A percentile compares a stretch with the other conserved stretches of the same genome.
Evolutionary conservation across 2,888 invertebrate species (phyloP).

Genomic region (Stenichneumon culpator): DNA sequence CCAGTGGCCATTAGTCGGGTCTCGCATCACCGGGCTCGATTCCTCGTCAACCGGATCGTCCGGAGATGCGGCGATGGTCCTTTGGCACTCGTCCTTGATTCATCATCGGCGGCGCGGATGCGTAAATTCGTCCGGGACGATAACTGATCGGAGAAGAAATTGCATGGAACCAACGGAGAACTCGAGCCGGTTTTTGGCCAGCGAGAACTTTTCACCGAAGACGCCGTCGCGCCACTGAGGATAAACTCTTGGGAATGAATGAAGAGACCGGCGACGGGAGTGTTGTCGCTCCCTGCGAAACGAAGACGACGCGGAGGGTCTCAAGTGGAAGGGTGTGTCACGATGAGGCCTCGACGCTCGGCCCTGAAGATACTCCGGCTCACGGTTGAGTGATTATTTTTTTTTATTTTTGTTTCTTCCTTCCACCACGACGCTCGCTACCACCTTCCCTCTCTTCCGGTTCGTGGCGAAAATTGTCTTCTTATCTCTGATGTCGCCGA

Average conservation of each 20-base stretch:
- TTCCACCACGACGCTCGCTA: background rate
- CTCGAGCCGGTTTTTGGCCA: background rate
- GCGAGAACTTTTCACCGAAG: constrained; percentile 58
- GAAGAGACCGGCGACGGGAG: constrained; percentile 37
- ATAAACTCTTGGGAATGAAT: constrained; percentile 62
- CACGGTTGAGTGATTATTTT: constrained; percentile 63
- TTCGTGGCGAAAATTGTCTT: constrained; percentile 7
- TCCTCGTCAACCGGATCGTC: constrained; percentile 62
- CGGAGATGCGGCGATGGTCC: constrained; percentile 27
- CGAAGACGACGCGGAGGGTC: constrained; percentile 59
- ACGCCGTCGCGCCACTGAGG: constrained; percentile 56
- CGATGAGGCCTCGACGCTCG: constrained; percentile 56
- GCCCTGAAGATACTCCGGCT: constrained; percentile 54
- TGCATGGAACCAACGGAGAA: background rate
- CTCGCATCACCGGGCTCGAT: constrained; percentile 71
- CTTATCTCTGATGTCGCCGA: background rate
- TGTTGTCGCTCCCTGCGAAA: constrained; percentile 53
- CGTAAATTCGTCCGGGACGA: background rate
- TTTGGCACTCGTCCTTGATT: constrained; percentile 23
- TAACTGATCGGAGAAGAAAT: background rate
- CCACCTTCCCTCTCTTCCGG: constrained; percentile 17
- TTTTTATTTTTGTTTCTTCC: constrained; percentile 25
- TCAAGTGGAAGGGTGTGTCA: constrained; percentile 69
- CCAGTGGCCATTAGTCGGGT: constrained; percentile 65
- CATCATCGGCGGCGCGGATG: constrained; percentile 24